Evolutionary conservation across 2,888 invertebrate species (phyloP), one percentile per base, ranked within the genome.

Genomic region (Myopa tessellatipennis): DNA sequence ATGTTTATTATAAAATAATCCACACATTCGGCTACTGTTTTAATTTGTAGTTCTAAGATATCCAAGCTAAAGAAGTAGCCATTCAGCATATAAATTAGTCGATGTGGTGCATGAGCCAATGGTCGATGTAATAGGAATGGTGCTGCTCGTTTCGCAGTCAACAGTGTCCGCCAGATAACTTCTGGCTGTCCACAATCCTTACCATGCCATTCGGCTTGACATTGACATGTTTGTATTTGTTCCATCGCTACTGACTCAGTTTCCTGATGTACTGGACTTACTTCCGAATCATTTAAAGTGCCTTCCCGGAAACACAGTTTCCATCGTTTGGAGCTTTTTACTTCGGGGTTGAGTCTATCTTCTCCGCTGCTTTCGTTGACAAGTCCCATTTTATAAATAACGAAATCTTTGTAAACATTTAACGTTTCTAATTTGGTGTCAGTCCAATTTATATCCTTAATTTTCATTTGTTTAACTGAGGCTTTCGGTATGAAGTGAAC

Each of bases 101-200:
- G 90, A 75, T 92, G 87, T 7, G 83, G 79, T 6, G 80, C 71
- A 18, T 78, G 79, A 8, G 77, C 71, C 18, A 50, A 71, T 60
- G 82, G 82, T 65, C 81, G 73, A 50, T 82, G 80, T 67, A 88
- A 77, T 76, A 83, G 83, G 10, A 88, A 76, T 1, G 86, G 85
- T 10, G 83, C 81, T 16, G 18, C 26, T 3, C 63, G 60, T 79
- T 91, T 90, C 18, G 91, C 90, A 34, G 92, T 91, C 88, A 93
- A 90, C 79, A 93, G 89, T 0, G 92, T 92, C 65, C 93, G 90
- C 92, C 93, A 93, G 16, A 93, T 91, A 12, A 93, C 91, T 86
- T 93, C 93, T 4, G 93, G 93, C 82, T 92, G 92, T 1, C 92
- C 92, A 83, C 93, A 93, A 82, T 93, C 93, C 10, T 89, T 88